These are phyloP conservation scores for Peromyscus attwateri DNA, from an alignment of 2,797 vertebrate species.

Conservation along the genomic window DNA sequence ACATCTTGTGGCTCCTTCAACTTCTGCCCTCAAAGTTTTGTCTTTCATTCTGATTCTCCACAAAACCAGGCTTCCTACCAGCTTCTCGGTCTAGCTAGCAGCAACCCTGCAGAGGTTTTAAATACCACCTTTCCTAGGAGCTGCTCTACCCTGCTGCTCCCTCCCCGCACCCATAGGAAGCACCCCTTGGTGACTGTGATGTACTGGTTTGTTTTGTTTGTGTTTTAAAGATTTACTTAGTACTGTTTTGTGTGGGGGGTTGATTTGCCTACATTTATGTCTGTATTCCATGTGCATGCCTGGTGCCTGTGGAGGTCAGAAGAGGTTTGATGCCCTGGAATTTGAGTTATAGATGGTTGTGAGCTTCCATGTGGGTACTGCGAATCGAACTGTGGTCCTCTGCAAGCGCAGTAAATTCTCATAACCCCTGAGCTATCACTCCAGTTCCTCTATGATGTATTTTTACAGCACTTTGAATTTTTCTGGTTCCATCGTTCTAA, in stretches of 20 bases:
- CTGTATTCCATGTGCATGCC: not conserved
- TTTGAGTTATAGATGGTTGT: not conserved
- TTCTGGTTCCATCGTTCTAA: not conserved
- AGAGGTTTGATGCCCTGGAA: not conserved
- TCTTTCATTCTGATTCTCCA: not conserved
- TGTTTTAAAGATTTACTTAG: too few species aligned
- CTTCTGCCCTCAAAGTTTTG: not conserved
- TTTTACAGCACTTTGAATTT: not conserved
- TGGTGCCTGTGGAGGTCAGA: not conserved
- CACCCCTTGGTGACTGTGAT: not conserved
- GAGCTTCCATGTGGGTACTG: not conserved
- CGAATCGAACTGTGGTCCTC: not conserved
- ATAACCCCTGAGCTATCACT: not conserved
- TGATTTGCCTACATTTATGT: not conserved
- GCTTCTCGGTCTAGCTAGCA: not conserved
- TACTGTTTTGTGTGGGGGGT: too few species aligned
- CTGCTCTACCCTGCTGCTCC: not conserved
- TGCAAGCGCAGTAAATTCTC: not conserved
- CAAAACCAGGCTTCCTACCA: not conserved
- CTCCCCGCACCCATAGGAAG: not conserved
- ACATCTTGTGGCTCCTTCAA: not conserved
- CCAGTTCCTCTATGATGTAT: not conserved
- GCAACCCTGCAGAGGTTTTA: not conserved
- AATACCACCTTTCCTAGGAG: not conserved
- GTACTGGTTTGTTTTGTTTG: not conserved